Base-by-base conservation (phyloP, 2,888 invertebrate genomes). In the Labia minor region DNA sequence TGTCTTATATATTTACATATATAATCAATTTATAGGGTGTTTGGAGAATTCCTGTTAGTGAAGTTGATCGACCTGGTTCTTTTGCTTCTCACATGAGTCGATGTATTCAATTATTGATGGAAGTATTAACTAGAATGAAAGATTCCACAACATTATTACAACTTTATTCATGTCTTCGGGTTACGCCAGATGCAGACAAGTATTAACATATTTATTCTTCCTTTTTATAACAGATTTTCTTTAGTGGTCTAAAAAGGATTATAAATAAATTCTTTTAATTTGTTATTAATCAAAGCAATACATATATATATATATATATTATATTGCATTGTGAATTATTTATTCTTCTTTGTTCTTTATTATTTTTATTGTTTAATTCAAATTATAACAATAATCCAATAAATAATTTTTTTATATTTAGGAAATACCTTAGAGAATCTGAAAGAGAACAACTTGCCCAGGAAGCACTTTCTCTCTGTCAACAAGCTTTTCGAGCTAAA, bases 11-110 rank as follows among this genome's bases (percentile, higher is more conserved):
- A 21, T 61, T n/a, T 21, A 21, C 18, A 16, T 67, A 20, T 65
- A 19, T 67, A 16, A n/a, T 69, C n/a, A n/a, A n/a, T 63, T 74
- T 77, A 26, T 71, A 89, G 87, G 90, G 94, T 64, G 88, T 96
- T 67, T 96, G 95, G 95, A 84, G 93, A 72, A 92, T 94, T 75
- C 95, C 94, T 0, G 84, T 87, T 1, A 85, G 85, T 68, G 96
- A 97, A 81, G 89, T 96, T 61, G 95, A 96, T 75, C 83, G 96
- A 69, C 88, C 93, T 0, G 96, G 96, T 1, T 90, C 92, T 70
- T 91, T 97, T 75, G 88, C 92, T 0, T 88, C 92, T 37, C 95
- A 96, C 75, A 90, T 96, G 87, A 89, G 88, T 70, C 85, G 92
- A 68, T 90, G 91, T 71, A 86, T 94, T 1, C 82, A 86, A 19